These are phyloP conservation scores for Eilema griseolum DNA, from an alignment of 2,888 invertebrate genomes.

Conservation along the genomic window DNA sequence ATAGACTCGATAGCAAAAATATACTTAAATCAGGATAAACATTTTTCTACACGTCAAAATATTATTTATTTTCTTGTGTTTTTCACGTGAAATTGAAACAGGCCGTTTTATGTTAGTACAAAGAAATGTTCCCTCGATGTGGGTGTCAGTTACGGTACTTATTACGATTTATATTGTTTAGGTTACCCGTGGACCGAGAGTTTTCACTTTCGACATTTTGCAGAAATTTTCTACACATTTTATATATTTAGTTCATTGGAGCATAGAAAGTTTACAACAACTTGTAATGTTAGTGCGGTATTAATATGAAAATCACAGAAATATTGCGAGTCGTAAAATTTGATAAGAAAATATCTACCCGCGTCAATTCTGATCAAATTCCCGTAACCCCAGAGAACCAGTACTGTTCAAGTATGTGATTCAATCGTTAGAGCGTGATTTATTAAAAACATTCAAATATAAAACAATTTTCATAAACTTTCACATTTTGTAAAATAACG, in stretches of 20 bases:
- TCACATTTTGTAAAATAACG: too few relatives aligned
- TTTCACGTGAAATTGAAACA: conserved; percentile 8
- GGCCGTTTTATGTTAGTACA: not conserved
- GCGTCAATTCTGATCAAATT: too few relatives aligned
- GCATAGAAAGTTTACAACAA: not conserved
- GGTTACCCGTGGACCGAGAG: not conserved
- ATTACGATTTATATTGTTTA: not conserved
- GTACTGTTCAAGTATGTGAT: too few relatives aligned
- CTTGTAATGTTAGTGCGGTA: not conserved
- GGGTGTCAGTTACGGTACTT: not conserved
- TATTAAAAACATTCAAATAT: too few relatives aligned
- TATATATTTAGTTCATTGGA: not conserved
- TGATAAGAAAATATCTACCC: not conserved
- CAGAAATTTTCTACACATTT: not conserved
- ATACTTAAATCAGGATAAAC: too few relatives aligned
- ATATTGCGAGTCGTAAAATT: not conserved
- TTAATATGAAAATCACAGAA: not conserved
- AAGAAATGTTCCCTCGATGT: not conserved
- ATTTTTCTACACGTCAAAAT: not conserved
- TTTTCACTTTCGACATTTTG: not conserved
- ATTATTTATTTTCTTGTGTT: not conserved
- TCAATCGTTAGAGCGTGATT: too few relatives aligned
- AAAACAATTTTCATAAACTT: too few relatives aligned
- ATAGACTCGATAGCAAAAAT: too few relatives aligned
- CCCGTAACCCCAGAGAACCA: too few relatives aligned